Percentiles rank a stretch among this genome's conserved stretches.
These are phyloP conservation scores for Bostrychus sinensis DNA, from an alignment of 2,113 vertebrate species.

Conservation along the genomic window DNA sequence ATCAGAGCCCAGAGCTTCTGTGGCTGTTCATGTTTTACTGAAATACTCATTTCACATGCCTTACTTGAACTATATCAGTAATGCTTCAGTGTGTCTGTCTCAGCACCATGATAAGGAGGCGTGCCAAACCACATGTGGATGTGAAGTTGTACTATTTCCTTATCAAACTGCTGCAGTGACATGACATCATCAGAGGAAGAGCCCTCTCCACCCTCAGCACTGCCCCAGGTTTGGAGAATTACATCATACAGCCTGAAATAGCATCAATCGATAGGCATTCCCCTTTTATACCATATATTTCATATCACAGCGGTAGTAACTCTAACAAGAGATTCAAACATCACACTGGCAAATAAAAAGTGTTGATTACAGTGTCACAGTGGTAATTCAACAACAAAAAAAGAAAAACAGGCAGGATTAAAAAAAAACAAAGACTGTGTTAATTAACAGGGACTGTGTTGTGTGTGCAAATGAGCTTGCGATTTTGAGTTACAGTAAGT, in stretches of 20 bases:
- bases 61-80: no score
- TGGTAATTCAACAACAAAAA: slow-evolving; percentile 1
- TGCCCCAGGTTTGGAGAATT: slow-evolving; percentile 36
- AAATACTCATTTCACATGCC: not conserved
- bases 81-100: slow-evolving; percentile 13
- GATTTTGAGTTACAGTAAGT: slow-evolving; percentile 1
- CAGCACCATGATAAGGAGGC: slow-evolving; percentile 49
- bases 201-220: slow-evolving; percentile 35
- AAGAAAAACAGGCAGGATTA: not conserved
- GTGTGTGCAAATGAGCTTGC: not conserved
- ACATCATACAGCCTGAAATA: slow-evolving; percentile 38
- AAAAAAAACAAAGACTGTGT: not conserved
- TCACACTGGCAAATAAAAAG: slow-evolving; percentile 10
- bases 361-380: slow-evolving; percentile 36
- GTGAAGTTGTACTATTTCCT: slow-evolving; percentile 50
- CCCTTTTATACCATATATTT: not conserved
- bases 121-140: slow-evolving; percentile 55
- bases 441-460: slow-evolving; percentile 33
- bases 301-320: not conserved
- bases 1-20: not conserved
- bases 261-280: not conserved
- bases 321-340: not conserved
- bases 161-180: slow-evolving; percentile 74
- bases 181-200: slow-evolving; percentile 69
- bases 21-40: not conserved